These are phyloP conservation scores for Pituophis catenifer DNA, from an alignment of 2,113 vertebrate genomes.

Conservation along the genomic window DNA sequence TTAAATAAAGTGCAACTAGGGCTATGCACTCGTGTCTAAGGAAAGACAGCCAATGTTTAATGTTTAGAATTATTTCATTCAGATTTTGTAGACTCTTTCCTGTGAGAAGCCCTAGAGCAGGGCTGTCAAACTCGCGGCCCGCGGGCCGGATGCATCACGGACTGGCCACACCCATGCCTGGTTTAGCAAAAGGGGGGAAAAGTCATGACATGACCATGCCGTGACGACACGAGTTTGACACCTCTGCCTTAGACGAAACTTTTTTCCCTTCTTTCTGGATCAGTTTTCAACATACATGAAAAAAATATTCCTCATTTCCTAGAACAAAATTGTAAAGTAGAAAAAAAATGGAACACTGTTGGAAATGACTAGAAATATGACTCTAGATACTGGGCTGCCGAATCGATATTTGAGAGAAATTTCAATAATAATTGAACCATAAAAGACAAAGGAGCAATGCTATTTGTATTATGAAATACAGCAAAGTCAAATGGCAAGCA, in stretches of 20 bases:
- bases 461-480: background rate
- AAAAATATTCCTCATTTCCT: background rate
- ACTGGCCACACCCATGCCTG: too few species aligned
- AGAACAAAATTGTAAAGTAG: background rate
- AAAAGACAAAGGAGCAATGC: background rate
- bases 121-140: too few species aligned
- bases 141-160: too few species aligned
- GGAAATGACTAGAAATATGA: background rate
- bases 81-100: background rate
- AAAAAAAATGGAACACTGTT: background rate
- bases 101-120: background rate
- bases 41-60: background rate
- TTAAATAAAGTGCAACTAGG: background rate
- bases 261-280: background rate
- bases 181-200: too few species aligned
- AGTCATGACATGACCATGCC: too few species aligned
- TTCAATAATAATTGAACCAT: background rate
- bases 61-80: background rate
- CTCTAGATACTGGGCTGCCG: background rate
- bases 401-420: background rate
- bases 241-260: background rate
- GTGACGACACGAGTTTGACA: too few species aligned
- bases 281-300: background rate
- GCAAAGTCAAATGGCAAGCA: background rate
- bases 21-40: background rate